Percentiles rank a stretch among this genome's conserved stretches.
Conservation (phyloP, 1,140 invertebrate genomes). For the Stegodyphus dumicola region DNA sequence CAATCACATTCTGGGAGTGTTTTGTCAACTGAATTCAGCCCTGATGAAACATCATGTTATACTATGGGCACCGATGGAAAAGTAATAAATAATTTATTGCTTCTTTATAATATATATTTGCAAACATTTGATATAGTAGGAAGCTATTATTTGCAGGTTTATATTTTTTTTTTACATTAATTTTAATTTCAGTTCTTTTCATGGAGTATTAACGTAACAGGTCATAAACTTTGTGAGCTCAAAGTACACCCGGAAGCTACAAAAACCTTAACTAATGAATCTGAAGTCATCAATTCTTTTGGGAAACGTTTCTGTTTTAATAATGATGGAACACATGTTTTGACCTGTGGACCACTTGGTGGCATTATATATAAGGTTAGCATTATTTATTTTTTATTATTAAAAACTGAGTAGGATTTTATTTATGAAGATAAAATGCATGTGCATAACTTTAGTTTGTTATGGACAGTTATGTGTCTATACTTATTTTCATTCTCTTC, state of each 20-base stretch:
- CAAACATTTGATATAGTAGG: neutral
- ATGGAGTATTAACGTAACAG: conserved; percentile 72
- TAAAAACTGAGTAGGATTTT: neutral
- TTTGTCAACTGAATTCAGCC: conserved; percentile 72
- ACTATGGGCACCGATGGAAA: conserved; percentile 73
- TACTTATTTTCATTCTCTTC: too few relatives aligned
- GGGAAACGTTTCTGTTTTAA: conserved; percentile 74
- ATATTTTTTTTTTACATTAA: neutral
- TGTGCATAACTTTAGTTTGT: too few relatives aligned
- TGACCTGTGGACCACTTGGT: conserved; percentile 73
- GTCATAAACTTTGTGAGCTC: conserved; percentile 70
- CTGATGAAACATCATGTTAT: conserved; percentile 74
- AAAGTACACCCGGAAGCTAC: conserved; percentile 66
- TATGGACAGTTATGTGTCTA: too few relatives aligned
- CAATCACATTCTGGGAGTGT: conserved; percentile 70
- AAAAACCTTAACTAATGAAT: conserved; percentile 63
- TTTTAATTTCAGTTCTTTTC: conserved; percentile 69
- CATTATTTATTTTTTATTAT: neutral
- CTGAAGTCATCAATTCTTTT: conserved; percentile 60
- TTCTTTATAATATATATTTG: neutral
- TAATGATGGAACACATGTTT: conserved; percentile 73
- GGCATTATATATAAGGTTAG: conserved; percentile 75
- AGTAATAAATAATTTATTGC: conserved; percentile 62
- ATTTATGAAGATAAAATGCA: too few relatives aligned
- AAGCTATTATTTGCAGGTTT: neutral